Evolutionary conservation across 2,888 invertebrate species (phyloP).

Genomic region (Biston betularia): DNA sequence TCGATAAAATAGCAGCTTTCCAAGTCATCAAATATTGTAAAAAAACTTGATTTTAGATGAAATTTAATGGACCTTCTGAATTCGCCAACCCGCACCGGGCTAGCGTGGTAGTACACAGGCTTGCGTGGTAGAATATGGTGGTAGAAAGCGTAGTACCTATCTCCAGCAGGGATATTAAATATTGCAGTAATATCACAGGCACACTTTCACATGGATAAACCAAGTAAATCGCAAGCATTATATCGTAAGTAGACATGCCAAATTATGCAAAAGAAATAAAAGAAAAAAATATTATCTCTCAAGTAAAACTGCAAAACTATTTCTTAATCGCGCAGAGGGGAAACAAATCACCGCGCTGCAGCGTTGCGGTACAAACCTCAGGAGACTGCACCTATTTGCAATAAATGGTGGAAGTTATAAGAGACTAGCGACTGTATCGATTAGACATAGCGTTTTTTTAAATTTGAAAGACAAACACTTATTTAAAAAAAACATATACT

Average conservation of each 20-base stretch:
- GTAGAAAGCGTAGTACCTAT: no score
- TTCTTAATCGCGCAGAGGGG: conserved; percentile 77
- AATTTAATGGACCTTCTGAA: no score
- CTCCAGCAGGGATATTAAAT: no score
- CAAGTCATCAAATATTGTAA: no score
- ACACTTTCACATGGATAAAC: not conserved
- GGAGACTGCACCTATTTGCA: conserved; percentile 65
- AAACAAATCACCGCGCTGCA: conserved; percentile 79
- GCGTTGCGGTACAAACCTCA: conserved; percentile 65
- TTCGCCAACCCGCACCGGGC: no score
- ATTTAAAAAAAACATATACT: no score
- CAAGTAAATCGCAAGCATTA: not conserved
- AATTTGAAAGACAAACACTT: no score
- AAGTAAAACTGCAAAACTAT: conserved; percentile 51
- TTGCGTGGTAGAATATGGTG: no score
- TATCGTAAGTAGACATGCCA: not conserved
- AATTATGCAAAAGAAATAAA: conserved; percentile 14
- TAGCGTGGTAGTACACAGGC: no score
- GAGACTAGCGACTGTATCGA: conserved; percentile 24
- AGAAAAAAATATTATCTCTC: conserved; percentile 4
- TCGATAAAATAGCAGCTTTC: no score
- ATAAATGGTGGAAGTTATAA: conserved; percentile 48
- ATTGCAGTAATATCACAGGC: not conserved
- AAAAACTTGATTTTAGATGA: no score
- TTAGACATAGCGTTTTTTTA: not conserved